phyloP scores from a whole-genome alignment of 64 coral and sea anemone genomes.

The Pocillopora verrucosa region DNA sequence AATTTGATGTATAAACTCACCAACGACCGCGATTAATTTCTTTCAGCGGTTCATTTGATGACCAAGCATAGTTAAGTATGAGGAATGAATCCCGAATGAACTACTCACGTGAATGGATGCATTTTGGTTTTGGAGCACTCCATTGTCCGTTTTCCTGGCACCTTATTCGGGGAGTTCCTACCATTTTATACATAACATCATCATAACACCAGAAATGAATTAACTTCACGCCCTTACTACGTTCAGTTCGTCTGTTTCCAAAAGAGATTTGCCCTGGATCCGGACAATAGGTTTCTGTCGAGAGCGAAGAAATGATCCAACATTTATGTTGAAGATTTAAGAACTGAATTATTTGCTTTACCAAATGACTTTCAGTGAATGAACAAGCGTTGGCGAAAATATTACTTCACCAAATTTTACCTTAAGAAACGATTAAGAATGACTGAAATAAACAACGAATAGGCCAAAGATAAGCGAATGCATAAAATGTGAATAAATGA shows the following conservation, averaged over 20 bases:
- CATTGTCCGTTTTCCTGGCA: constrained; percentile 25
- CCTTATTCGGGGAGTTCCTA: not conserved
- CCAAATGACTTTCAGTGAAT: no score
- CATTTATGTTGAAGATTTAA: not conserved
- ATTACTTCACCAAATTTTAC: no score
- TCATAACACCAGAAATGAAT: constrained; percentile 40
- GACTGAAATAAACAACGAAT: not conserved
- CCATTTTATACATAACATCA: not conserved
- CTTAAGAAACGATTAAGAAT: not conserved
- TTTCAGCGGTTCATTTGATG: no score
- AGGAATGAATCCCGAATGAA: no score
- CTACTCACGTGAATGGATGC: not conserved
- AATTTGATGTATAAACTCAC: no score
- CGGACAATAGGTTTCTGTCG: constrained; percentile 20
- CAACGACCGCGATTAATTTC: no score
- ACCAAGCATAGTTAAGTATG: no score
- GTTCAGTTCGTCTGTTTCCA: constrained; percentile 18
- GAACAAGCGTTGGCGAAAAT: no score
- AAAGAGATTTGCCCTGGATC: constrained; percentile 41
- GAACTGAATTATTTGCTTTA: not conserved
- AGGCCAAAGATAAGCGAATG: not conserved
- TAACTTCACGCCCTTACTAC: constrained; percentile 6
- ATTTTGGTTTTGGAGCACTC: constrained; percentile 20
- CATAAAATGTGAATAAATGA: not conserved
- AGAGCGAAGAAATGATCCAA: not conserved